Percentiles rank a stretch among this genome's conserved stretches.
These are phyloP conservation scores for Tribolium castaneum DNA, from an alignment of 1,140 invertebrate species.

Conservation along the genomic window DNA sequence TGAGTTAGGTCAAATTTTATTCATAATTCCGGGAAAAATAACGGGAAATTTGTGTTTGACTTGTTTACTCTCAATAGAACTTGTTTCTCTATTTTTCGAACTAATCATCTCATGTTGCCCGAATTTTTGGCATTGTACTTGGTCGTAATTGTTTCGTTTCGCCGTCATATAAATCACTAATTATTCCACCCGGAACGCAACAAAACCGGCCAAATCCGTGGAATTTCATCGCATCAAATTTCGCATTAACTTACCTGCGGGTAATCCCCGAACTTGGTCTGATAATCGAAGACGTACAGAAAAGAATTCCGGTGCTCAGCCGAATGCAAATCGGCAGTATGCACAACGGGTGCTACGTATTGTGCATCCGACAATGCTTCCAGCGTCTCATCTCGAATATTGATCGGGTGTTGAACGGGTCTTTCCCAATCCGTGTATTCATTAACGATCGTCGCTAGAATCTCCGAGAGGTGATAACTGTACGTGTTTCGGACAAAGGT, in stretches of 20 bases:
- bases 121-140: background rate
- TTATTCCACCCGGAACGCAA: background rate
- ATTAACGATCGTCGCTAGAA: constrained; percentile 90
- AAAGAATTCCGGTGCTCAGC: constrained; percentile 85
- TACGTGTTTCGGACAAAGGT: constrained; percentile 95
- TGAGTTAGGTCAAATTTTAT: too few species aligned
- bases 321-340: constrained; percentile 93
- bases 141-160: background rate
- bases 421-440: constrained; percentile 98
- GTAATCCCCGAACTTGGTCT: constrained; percentile 91
- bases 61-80: too few species aligned
- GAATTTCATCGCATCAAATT: constrained; percentile 1
- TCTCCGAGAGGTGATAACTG: constrained; percentile 86
- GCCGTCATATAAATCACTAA: background rate
- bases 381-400: constrained; percentile 93
- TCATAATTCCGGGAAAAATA: too few species aligned
- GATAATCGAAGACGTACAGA: constrained; percentile 94
- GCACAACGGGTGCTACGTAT: constrained; percentile 91
- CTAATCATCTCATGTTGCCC: background rate
- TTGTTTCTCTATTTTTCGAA: background rate
- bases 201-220: background rate
- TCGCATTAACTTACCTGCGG: constrained; percentile 76
- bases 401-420: constrained; percentile 91
- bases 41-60: too few species aligned
- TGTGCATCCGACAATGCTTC: constrained; percentile 94